Base-by-base conservation (phyloP, 2,888 invertebrate genomes). In the Tetrapedia diversipes region DNA sequence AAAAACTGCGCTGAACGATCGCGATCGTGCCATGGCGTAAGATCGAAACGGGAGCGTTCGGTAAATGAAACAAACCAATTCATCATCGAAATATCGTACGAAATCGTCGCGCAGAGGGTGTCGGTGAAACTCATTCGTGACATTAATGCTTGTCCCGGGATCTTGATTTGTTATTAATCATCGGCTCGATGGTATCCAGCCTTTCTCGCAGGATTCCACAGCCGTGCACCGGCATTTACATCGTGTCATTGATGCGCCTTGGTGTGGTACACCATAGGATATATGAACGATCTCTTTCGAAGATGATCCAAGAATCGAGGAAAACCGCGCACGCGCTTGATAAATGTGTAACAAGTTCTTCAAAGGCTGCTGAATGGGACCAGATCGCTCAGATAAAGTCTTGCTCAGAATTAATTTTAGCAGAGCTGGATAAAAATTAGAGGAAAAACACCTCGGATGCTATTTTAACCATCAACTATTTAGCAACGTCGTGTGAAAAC, bases 161-260 rank as follows among this genome's bases (percentile, higher is more conserved):
- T 49, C 64, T 65, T 45, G 60, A 73, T 80, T 64, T 63, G 71
- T 75, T 85, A 85, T 85, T 82, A 84, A 85, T 84, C 76, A 64
- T 75, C 61, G 51, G 57, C 63, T 75, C 71, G 77, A 76, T 67
- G 54, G 72, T 60, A 72, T 24, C 69, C 78, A 85, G 77, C 85
- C 85, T 85, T 85, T 85, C 85, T 75, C 79, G 76, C 61, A 39
- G 75, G 47, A 65, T 64, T 77, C 83, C 86, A 83, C 84, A 80
- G 80, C 59, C 81, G 74, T 77, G 65, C 71, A 80, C 27, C 85
- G 85, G 81, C 85, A 85, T 85, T 85, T 85, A 74, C 82, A 61
- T 63, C 72, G 77, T 83, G 74, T 85, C 86, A 82, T 86, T 82
- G 79, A 72, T 77, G 67, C 71, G 75, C 68, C 76, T 74, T 70